Evolutionary conservation across 2,888 invertebrate genomes (phyloP).

Genomic region (Drosophila cognata): DNA sequence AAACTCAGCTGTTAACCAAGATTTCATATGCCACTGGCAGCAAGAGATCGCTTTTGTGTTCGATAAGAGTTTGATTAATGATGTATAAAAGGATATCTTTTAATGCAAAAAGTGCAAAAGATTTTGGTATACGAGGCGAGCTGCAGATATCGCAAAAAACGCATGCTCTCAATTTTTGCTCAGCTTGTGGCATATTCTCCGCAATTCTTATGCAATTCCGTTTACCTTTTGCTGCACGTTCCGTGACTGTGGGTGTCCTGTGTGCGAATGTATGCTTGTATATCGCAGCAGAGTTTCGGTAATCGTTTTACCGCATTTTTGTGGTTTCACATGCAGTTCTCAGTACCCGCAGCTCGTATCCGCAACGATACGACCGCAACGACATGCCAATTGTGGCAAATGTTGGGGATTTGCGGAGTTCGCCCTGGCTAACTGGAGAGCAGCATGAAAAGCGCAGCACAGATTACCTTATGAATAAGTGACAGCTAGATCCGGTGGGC

Average conservation of each 20-base stretch:
- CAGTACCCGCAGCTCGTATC: constrained; percentile 33
- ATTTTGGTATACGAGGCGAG: background rate
- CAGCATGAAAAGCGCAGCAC: constrained; percentile 41
- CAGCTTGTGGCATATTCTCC: constrained; percentile 12
- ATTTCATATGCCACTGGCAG: background rate
- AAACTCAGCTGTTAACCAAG: background rate
- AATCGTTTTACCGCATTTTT: constrained; percentile 72
- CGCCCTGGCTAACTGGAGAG: constrained; percentile 26
- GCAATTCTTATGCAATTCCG: constrained; percentile 24
- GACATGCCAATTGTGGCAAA: constrained; percentile 77
- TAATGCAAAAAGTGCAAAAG: background rate
- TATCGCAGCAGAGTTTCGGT: constrained; percentile 58
- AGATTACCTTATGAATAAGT: constrained; percentile 38
- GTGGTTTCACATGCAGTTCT: constrained; percentile 64
- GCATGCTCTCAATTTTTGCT: background rate
- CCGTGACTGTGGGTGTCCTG: constrained; percentile 6
- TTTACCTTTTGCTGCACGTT: constrained; percentile 28
- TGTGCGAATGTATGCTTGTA: background rate
- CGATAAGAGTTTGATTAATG: background rate
- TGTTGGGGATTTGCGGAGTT: constrained; percentile 44
- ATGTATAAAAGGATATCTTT: background rate
- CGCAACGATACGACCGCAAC: constrained; percentile 49
- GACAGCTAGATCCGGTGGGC: background rate
- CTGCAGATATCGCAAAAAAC: constrained; percentile 1
- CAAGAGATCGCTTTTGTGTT: background rate